Conservation (phyloP, 2,888 invertebrate genomes). For the Leucoptera coffeella region DNA sequence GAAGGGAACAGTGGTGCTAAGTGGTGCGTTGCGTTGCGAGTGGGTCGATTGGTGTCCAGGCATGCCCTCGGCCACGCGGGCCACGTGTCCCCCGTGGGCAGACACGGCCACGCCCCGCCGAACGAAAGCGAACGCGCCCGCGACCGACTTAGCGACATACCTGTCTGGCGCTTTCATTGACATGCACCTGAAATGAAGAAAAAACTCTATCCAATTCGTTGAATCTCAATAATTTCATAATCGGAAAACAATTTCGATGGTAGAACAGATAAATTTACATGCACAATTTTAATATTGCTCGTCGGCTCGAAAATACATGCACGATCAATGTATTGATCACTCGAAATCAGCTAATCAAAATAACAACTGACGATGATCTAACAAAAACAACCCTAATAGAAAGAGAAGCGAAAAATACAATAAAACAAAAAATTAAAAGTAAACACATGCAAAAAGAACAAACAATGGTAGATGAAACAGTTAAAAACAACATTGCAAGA, state of each 20-base stretch:
- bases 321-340: no score
- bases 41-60: constrained; percentile 48
- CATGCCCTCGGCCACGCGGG: constrained; percentile 48
- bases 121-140: constrained; percentile 40
- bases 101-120: constrained; percentile 41
- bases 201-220: constrained; percentile 59
- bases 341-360: no score
- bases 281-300: constrained; percentile 11
- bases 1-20: constrained; percentile 33
- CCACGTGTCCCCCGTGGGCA: constrained; percentile 38
- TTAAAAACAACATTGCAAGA: constrained; percentile 53
- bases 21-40: constrained; percentile 48
- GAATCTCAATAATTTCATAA: constrained; percentile 30
- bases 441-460: constrained; percentile 39
- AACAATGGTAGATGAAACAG: constrained; percentile 47
- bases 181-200: constrained; percentile 69
- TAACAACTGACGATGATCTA: constrained; percentile 5
- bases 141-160: constrained; percentile 52
- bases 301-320: no score
- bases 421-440: constrained; percentile 41
- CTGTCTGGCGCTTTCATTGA: constrained; percentile 71
- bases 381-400: constrained; percentile 9
- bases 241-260: background rate
- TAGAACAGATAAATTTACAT: constrained; percentile 53
- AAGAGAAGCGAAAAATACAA: constrained; percentile 15